Evolutionary conservation across 2,113 vertebrate genomes (phyloP).

Genomic region (Fregetta grallaria): DNA sequence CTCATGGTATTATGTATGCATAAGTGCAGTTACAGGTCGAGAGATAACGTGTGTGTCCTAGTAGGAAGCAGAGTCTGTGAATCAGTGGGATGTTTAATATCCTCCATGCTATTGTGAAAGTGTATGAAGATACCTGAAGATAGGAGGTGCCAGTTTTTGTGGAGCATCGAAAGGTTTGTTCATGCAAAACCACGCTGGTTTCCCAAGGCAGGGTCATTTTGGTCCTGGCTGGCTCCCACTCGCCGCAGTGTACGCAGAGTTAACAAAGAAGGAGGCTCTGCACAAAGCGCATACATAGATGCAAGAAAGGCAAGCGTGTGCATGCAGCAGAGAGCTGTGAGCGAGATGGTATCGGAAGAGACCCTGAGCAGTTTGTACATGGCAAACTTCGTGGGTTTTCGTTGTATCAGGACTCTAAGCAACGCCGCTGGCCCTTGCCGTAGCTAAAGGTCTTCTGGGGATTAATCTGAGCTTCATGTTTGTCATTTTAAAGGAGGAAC

Average conservation of each 20-base stretch:
- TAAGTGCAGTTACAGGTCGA: background rate
- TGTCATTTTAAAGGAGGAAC: slow-evolving; percentile 88
- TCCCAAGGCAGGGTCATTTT: background rate
- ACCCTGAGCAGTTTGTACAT: background rate
- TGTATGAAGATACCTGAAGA: slow-evolving; percentile 47
- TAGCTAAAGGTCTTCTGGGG: slow-evolving; percentile 48
- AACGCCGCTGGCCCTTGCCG: background rate
- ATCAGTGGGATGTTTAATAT: background rate
- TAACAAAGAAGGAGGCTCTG: background rate
- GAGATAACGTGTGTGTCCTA: background rate
- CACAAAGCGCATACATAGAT: background rate
- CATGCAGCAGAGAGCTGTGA: background rate
- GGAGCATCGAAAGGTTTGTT: slow-evolving; percentile 10
- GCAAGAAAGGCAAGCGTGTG: slow-evolving; percentile 10
- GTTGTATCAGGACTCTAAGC: background rate
- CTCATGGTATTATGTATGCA: background rate
- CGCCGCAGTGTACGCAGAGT: background rate
- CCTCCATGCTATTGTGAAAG: background rate
- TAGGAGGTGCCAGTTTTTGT: slow-evolving; percentile 32
- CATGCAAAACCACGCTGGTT: background rate
- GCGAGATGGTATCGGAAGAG: background rate
- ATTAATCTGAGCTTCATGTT: slow-evolving; percentile 56
- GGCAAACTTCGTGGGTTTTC: background rate
- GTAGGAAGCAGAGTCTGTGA: background rate
- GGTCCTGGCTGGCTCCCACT: background rate